Evolutionary conservation across 92 coral and sea anemone species (phyloP).

Genomic region (Meandrina meandrites): DNA sequence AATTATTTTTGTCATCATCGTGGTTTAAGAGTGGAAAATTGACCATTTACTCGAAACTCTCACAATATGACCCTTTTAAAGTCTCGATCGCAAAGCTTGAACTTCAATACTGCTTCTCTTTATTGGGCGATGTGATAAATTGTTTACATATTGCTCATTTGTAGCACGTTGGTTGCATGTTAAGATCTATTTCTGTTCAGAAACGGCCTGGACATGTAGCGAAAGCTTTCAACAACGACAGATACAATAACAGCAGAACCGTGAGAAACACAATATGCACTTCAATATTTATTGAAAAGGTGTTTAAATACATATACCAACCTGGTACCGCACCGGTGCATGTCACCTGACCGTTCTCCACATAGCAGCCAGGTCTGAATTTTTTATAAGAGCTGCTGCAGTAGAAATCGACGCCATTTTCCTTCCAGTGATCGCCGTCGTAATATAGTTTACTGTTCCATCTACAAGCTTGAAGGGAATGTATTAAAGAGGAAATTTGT

Average conservation of each 20-base stretch:
- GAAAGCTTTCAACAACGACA: neutral
- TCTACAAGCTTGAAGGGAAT: constrained; percentile 18
- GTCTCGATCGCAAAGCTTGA: too few relatives aligned
- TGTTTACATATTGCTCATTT: too few relatives aligned
- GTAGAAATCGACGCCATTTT: constrained; percentile 40
- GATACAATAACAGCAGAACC: neutral
- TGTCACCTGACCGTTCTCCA: neutral
- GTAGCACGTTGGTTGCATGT: too few relatives aligned
- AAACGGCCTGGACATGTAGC: neutral
- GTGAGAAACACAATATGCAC: neutral
- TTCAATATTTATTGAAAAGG: neutral
- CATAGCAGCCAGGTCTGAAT: constrained; percentile 43
- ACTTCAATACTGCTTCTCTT: too few relatives aligned
- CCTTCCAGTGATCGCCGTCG: constrained; percentile 36
- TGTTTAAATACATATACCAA: neutral
- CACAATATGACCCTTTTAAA: too few relatives aligned
- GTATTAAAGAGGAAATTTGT: neutral
- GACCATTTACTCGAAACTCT: too few relatives aligned
- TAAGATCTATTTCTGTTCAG: neutral
- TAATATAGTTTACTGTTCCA: constrained; percentile 36
- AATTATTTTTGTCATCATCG: too few relatives aligned
- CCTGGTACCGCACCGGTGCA: constrained; percentile 48
- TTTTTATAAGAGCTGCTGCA: constrained; percentile 21
- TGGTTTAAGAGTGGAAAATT: too few relatives aligned
- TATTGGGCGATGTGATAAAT: too few relatives aligned